Conservation (phyloP, 2,113 vertebrate genomes). For the Podarcis raffonei region DNA sequence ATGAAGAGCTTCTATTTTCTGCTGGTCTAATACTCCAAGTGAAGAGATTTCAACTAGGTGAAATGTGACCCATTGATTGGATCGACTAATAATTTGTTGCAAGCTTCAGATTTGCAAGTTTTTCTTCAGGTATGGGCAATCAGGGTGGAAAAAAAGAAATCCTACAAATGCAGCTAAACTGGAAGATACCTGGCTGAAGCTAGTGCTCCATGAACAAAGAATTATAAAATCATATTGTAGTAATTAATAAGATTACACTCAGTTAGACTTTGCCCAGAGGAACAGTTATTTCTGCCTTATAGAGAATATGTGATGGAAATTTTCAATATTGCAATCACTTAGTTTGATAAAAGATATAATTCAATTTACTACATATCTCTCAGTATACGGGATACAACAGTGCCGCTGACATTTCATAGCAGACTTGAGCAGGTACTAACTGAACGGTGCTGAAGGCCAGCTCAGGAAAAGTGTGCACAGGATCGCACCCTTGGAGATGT, state of each 20-base stretch:
- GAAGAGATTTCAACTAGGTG: neutral
- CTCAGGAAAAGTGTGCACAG: neutral
- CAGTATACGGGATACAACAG: slow-evolving; percentile 52
- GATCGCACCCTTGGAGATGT: too few species aligned
- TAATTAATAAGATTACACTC: slow-evolving; percentile 17
- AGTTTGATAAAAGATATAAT: neutral
- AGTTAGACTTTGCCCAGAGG: slow-evolving; percentile 1
- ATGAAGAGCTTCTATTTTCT: neutral
- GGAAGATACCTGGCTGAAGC: neutral
- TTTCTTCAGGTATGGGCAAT: neutral
- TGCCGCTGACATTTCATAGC: neutral
- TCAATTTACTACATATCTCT: slow-evolving; percentile 4
- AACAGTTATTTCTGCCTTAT: neutral
- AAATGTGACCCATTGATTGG: neutral
- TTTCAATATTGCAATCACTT: neutral
- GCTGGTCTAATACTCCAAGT: neutral
- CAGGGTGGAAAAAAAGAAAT: neutral
- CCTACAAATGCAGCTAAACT: neutral
- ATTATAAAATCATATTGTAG: neutral
- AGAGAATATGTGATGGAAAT: neutral
- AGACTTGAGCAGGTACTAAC: slow-evolving; percentile 21
- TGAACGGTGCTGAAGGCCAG: slow-evolving; percentile 45
- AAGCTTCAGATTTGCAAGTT: neutral
- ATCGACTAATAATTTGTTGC: neutral
- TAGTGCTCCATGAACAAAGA: neutral